Evolutionary conservation across 1,140 invertebrate species (phyloP).

Genomic region (Aphaenogaster floridana): DNA sequence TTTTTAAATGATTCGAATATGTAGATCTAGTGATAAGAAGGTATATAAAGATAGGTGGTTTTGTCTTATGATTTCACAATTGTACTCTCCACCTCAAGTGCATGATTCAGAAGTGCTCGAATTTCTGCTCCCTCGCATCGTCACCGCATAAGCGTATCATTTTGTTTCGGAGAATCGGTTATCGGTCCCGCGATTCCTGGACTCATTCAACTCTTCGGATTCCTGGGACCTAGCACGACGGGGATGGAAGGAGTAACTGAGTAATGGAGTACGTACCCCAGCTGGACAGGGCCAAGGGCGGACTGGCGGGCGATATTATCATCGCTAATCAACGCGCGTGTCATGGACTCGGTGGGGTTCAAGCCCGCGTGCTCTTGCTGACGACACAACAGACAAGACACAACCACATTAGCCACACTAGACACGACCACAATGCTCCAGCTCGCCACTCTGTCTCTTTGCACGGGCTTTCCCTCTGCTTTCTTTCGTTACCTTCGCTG

Average conservation of each 20-base stretch:
- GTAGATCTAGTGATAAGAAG: neutral
- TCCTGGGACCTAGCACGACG: slow-evolving; percentile 37
- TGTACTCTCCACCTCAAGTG: neutral
- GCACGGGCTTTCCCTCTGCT: neutral
- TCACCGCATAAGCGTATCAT: neutral
- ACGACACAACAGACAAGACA: slow-evolving; percentile 89
- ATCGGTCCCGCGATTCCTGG: neutral
- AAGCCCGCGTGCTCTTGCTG: slow-evolving; percentile 95
- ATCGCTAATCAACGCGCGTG: slow-evolving; percentile 95
- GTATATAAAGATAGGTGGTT: neutral
- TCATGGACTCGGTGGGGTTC: slow-evolving; percentile 96
- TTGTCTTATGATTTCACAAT: neutral
- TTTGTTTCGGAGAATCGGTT: neutral
- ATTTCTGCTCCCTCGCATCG: neutral
- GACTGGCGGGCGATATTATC: slow-evolving; percentile 94
- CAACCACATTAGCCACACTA: slow-evolving; percentile 89
- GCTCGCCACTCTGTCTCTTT: slow-evolving; percentile 77
- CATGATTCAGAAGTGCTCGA: neutral
- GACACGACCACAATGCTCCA: slow-evolving; percentile 84
- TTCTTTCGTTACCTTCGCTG: neutral
- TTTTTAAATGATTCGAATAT: neutral
- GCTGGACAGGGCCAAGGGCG: slow-evolving; percentile 94
- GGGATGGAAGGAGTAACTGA: slow-evolving; percentile 68
- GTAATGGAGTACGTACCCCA: slow-evolving; percentile 93
- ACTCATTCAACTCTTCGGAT: slow-evolving; percentile 37